phyloP scores from a whole-genome alignment of 23 tunicate species.

The Oikopleura dioica region DNA sequence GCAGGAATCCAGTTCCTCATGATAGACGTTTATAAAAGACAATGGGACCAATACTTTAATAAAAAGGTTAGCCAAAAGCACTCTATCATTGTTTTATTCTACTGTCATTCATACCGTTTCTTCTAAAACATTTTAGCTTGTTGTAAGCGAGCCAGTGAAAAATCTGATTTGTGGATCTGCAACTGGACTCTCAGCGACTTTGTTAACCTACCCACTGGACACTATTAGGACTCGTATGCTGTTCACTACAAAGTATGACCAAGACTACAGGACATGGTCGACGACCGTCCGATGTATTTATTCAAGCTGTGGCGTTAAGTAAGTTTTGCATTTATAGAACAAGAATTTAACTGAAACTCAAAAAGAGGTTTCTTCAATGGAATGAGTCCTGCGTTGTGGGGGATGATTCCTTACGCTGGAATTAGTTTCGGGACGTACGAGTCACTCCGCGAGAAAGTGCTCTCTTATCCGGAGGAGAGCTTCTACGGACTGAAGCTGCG shows the following conservation, averaged over 20 bases:
- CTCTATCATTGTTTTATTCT: too few relatives aligned
- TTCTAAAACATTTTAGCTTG: neutral
- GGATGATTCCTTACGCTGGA: neutral
- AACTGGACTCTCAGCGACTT: neutral
- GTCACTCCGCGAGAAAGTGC: neutral
- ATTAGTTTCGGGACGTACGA: conserved; percentile 5
- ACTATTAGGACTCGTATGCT: neutral
- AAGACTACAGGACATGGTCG: neutral
- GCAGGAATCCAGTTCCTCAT: neutral
- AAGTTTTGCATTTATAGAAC: neutral
- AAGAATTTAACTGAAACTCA: neutral
- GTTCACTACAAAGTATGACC: neutral
- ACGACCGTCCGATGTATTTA: neutral
- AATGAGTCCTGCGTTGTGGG: neutral
- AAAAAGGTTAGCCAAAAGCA: too few relatives aligned
- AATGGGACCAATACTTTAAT: too few relatives aligned
- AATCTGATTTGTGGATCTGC: neutral
- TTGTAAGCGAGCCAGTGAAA: neutral
- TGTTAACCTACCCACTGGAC: neutral
- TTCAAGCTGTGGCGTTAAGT: neutral
- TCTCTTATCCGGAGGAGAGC: neutral
- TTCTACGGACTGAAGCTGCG: neutral
- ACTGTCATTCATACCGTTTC: too few relatives aligned
- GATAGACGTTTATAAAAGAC: neutral
- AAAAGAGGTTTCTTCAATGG: conserved; percentile 5